Base-by-base conservation (phyloP, 2,888 invertebrate genomes). In the Matsumyia berberina region DNA sequence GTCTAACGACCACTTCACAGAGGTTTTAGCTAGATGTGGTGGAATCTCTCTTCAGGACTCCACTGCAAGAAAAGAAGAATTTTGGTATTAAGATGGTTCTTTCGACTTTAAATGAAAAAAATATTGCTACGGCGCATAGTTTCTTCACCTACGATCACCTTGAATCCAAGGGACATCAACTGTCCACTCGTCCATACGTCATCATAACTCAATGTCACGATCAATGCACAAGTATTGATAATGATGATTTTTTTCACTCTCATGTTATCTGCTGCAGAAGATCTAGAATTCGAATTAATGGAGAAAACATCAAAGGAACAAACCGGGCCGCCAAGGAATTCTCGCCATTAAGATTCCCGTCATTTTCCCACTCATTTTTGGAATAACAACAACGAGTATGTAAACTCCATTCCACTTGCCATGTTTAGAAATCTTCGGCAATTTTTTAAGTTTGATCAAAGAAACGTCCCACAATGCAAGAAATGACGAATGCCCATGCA, bases 201-300 rank as follows among this genome's bases (percentile, higher is more conserved):
- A 77, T 82, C 70, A 82, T 82, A 82, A 77, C 81, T 82, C 81
- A 82, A 42, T 60, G 77, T 72, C 70, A 70, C 70, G 19, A 53
- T 35, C 81, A 57, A 70, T 69, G 67, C 80, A 67, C 57, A 67
- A 29, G 51, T 49, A 60, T 81, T 74, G 80, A 70, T 78, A 70
- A 57, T 64, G 69, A 69, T 69, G 37, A 60, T 74, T 74, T 74
- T 62, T 80, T 46, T n/a, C n/a, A n/a, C 51, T 55, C 35, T 6
- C 44, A 46, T 35, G 31, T 33, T 60, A 82, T 82, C 77, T 66
- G 24, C 60, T 11, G 9, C 60, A 60, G 17, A 51, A 72, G 60
- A 82, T 82, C 82, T 82, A 35, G 77, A 82, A 82, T 72, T 55
- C 17, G 33, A 49, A 60, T 24, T 72, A 77, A 82, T 62, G 69